Evolutionary conservation across 2,888 invertebrate species (phyloP), one percentile per base, ranked within the genome.

Genomic region (Mamestra brassicae): DNA sequence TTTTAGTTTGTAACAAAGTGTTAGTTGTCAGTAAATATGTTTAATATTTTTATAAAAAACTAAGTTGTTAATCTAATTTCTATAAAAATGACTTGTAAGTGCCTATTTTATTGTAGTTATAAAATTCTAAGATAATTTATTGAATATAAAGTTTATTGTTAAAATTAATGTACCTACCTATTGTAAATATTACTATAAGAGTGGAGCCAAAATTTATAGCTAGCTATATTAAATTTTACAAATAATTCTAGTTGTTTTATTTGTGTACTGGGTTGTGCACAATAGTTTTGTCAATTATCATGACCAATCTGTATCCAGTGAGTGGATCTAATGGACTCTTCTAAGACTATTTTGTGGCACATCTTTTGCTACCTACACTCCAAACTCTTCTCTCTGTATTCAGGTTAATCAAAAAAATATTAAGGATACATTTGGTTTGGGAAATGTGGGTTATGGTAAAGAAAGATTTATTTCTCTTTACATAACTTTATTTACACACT

Each of bases 151-250:
- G 52, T 78, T 69, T 83, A 85, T 78, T 81, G 76, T 83, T 86
- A 80, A 76, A 69, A 71, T 77, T 63, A 66, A 76, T 68, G 68
- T 78, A 83, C 71, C 63, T 78, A 80, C 57, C 65, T 81, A 80
- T 71, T 90, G 89, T 90, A 90, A 89, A 90, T 90, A 90, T 88
- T 84, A 81, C 79, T 79, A 58, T 89, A 85, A 88, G 87, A 78
- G 81, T 88, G 85, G 85, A 87, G 88, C 90, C 90, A 90, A 91
- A 90, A 89, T 90, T 90, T 85, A 71, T 86, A 80, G 81, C 67
- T 81, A 86, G 81, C 63, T 64, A 72, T 71, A 75, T 77, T 78
- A 81, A 65, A 74, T 75, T 80, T 79, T 71, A 71, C 64, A 74
- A 57, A 65, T 52, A 71, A 47, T 26, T 57, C 17, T n/a, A 42